Base-by-base conservation (phyloP, 2,797 vertebrate species). In the Gymnodraco acuticeps region DNA sequence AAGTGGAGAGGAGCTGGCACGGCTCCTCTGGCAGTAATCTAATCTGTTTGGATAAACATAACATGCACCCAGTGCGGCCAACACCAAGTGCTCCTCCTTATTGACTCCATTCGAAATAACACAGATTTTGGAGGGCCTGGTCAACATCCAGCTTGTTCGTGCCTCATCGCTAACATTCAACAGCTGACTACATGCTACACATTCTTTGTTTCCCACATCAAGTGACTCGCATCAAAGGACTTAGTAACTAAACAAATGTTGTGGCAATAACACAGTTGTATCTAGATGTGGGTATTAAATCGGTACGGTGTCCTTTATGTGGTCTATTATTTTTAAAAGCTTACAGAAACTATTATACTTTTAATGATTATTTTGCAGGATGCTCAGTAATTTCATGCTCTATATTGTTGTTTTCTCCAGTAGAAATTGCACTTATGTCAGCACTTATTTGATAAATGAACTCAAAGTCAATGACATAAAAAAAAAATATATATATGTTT, bases 1-100 rank as follows among this genome's bases (percentile, higher is more conserved):
- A 67, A 73, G 66, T 88, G 64, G 41, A 82, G 83, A 81, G 31
- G 47, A 74, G 60, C 78, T 87, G 89, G 82, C 81, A 83, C 50
- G 17, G 48, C 66, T 80, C 64, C 64, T 75, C 67, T 80, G 77
- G 64, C 53, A 85, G 75, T 87, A 87, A 90, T 80, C 3, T 23
- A 70, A 87, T 88, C 75, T 88, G 84, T 90, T 84, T 88, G 82
- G 82, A 88, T 83, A 85, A 90, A 90, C 81, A 86, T 56, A 86
- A 77, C 77, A 73, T 73, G 76, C 65, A 66, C 5, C 70, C 56
- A 73, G 45, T 43, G 45, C 43, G 64, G 33, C 71, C 56, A 48
- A 65, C 11, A 60, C 77, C 78, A 87, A 84, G 58, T 47, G 50
- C 52, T 60, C 68, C 60, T 71, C 58, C 70, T 55, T 70, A 81